Evolutionary conservation across 2,888 invertebrate species (phyloP).

Genomic region (Poecilobothrus nobilitatus): DNA sequence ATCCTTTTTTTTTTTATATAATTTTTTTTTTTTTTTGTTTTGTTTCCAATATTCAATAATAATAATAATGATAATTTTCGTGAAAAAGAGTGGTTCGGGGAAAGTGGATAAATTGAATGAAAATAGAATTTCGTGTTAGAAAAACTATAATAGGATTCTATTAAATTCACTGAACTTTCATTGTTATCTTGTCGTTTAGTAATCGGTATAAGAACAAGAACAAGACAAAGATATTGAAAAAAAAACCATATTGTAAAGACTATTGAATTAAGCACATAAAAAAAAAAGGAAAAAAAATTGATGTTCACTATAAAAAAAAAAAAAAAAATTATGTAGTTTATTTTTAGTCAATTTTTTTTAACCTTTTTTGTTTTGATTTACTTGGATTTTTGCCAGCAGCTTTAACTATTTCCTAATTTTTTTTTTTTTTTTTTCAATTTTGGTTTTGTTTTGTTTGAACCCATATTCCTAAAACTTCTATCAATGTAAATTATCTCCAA

Average conservation of each 20-base stretch:
- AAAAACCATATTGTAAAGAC: too few relatives aligned
- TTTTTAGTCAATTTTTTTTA: not conserved
- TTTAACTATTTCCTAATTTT: not conserved
- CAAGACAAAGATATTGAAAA: too few relatives aligned
- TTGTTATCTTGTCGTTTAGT: not conserved
- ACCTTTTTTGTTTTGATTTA: not conserved
- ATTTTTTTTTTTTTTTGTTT: too few relatives aligned
- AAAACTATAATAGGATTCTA: not conserved
- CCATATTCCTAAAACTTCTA: too few relatives aligned
- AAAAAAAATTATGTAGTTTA: not conserved
- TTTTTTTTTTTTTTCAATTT: too few relatives aligned
- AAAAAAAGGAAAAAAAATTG: not conserved
- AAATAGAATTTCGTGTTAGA: not conserved
- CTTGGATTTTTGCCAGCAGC: not conserved
- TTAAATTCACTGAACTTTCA: slow-evolving; percentile 1
- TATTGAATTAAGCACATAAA: not conserved
- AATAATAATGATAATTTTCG: too few relatives aligned
- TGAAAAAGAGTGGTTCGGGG: too few relatives aligned
- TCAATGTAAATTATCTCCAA: too few relatives aligned
- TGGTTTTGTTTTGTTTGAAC: too few relatives aligned
- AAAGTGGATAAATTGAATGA: not conserved
- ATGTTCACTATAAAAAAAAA: not conserved
- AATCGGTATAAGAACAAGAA: not conserved
- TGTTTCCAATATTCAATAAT: too few relatives aligned
- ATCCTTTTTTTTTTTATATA: too few relatives aligned